phyloP scores from a whole-genome alignment of 2,888 invertebrate species.

The Priocnemis perturbator region DNA sequence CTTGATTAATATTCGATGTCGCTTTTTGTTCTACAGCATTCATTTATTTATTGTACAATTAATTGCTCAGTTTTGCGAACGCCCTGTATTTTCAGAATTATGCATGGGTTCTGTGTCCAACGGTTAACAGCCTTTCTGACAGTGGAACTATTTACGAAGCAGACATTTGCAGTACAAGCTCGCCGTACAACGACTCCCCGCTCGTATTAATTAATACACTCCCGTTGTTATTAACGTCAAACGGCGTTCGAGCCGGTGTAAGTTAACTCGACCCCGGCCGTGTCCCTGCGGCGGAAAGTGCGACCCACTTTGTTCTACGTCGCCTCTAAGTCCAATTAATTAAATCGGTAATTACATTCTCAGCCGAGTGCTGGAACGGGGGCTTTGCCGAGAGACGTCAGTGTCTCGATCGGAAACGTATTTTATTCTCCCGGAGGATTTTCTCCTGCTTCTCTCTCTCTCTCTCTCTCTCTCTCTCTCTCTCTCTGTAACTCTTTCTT shows the following conservation, averaged over 20 bases:
- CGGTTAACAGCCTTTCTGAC: too few relatives aligned
- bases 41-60: background rate
- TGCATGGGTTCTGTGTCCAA: too few relatives aligned
- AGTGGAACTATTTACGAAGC: too few relatives aligned
- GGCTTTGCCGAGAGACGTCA: background rate
- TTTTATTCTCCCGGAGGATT: slow-evolving; percentile 3
- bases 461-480: background rate
- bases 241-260: slow-evolving; percentile 20
- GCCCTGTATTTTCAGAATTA: too few relatives aligned
- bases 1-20: too few relatives aligned
- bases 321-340: slow-evolving; percentile 47
- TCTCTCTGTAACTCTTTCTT: background rate
- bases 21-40: background rate
- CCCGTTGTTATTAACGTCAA: slow-evolving; percentile 32
- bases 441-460: background rate
- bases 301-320: slow-evolving; percentile 30
- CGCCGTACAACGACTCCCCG: too few relatives aligned
- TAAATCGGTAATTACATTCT: slow-evolving; percentile 58
- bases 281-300: slow-evolving; percentile 11
- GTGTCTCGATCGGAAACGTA: slow-evolving; percentile 8
- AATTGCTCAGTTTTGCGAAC: too few relatives aligned
- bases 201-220: slow-evolving; percentile 29
- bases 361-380: slow-evolving; percentile 25
- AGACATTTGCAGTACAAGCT: too few relatives aligned
- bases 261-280: slow-evolving; percentile 20